phyloP scores from a whole-genome alignment of 37 sponge, comb jelly and placozoan genomes.

The Bolinopsis microptera region DNA sequence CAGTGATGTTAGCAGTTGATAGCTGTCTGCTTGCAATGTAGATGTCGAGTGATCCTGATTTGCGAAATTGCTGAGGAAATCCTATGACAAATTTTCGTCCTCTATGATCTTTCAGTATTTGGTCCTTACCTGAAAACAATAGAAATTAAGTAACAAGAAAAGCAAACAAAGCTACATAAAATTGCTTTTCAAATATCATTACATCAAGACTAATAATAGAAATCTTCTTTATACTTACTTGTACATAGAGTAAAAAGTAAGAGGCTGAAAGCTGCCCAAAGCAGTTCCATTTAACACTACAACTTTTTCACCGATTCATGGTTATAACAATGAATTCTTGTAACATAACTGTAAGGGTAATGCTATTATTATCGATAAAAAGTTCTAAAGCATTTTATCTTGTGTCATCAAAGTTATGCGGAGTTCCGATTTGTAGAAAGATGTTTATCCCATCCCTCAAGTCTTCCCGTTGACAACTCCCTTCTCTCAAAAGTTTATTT shows the following conservation, averaged over 20 bases:
- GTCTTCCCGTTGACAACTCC: too few species aligned
- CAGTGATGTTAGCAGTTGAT: slow-evolving; percentile 8
- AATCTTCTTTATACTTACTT: slow-evolving; percentile 4
- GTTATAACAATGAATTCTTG: too few species aligned
- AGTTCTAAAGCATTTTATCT: too few species aligned
- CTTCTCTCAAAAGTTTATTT: too few species aligned
- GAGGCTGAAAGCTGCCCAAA: background rate
- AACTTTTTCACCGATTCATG: background rate
- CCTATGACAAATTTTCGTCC: slow-evolving; percentile 50
- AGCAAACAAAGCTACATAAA: background rate
- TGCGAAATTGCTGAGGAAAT: slow-evolving; percentile 54
- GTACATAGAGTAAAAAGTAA: background rate
- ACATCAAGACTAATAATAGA: too few species aligned
- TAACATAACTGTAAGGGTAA: too few species aligned
- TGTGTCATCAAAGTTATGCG: too few species aligned
- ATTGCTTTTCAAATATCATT: too few species aligned
- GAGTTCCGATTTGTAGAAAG: too few species aligned
- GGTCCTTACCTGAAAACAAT: background rate
- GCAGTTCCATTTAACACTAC: slow-evolving; percentile 21
- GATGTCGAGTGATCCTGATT: slow-evolving; percentile 57
- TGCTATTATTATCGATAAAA: too few species aligned
- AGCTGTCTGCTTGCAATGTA: slow-evolving; percentile 21
- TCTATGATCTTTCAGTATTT: slow-evolving; percentile 30
- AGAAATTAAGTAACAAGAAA: background rate
- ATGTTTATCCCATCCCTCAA: too few species aligned